Conservation (phyloP, 2,113 vertebrate genomes). For the Excalfactoria chinensis region DNA sequence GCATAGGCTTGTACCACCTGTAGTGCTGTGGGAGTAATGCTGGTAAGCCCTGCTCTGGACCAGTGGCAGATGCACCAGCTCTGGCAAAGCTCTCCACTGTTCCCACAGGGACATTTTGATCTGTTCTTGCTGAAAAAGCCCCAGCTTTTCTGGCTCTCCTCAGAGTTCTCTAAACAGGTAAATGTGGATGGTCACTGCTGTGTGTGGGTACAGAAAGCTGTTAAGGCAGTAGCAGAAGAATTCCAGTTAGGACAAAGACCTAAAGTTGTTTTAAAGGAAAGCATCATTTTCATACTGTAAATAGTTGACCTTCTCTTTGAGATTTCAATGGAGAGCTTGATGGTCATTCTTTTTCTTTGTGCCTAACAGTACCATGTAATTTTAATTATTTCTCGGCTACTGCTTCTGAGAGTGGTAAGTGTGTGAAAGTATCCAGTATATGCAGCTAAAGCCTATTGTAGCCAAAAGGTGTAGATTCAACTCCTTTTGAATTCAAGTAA, state of each 20-base stretch:
- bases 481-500: background rate
- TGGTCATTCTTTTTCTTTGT: background rate
- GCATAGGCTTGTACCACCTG: background rate
- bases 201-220: background rate
- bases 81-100: background rate
- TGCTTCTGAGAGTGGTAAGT: background rate
- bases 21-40: background rate
- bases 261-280: background rate
- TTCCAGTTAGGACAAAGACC: background rate
- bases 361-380: background rate
- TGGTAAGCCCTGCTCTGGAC: background rate
- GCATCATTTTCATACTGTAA: background rate
- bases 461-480: background rate
- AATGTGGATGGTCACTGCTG: background rate
- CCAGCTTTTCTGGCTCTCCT: background rate
- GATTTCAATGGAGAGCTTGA: background rate
- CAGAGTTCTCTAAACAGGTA: background rate
- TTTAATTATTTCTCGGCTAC: conserved; percentile 12
- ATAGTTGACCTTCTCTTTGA: background rate
- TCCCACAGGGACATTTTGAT: background rate
- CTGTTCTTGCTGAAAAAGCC: background rate
- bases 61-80: background rate
- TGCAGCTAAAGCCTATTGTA: background rate
- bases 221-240: background rate
- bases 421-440: background rate